Conservation (phyloP, 2,797 vertebrate species). For the Chelidonichthys spinosus region DNA sequence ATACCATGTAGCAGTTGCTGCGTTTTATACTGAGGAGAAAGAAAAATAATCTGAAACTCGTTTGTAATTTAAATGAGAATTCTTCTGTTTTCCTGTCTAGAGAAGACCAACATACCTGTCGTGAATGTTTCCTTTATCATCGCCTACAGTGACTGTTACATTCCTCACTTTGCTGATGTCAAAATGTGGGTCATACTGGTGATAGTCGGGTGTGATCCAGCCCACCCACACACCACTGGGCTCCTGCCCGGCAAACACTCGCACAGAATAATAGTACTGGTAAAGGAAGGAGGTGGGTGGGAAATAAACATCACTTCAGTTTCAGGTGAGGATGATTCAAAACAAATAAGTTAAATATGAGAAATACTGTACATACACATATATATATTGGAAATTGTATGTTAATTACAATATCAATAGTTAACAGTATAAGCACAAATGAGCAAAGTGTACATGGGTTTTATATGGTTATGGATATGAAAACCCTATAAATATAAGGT, state of each 20-base stretch:
- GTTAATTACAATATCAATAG: background rate
- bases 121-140: conserved; percentile 94
- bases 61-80: background rate
- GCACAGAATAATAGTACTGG: conserved; percentile 94
- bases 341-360: background rate
- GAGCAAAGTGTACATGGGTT: background rate
- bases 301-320: background rate
- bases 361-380: background rate
- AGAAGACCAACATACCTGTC: conserved; percentile 86
- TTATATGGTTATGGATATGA: background rate
- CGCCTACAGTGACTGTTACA: conserved; percentile 93
- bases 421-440: background rate
- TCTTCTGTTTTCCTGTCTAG: background rate
- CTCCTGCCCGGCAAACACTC: conserved; percentile 94
- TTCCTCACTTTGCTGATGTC: conserved; percentile 92
- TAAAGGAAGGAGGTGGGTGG: conserved; percentile 30
- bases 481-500: background rate
- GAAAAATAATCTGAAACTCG: background rate
- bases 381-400: background rate
- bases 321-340: conserved; percentile 1
- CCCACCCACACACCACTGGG: conserved; percentile 92
- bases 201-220: conserved; percentile 97
- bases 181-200: conserved; percentile 91
- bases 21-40: conserved; percentile 88
- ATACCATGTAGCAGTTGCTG: conserved; percentile 98